Evolutionary conservation across 2,797 vertebrate species (phyloP).

Genomic region (Sebastes alutus): DNA sequence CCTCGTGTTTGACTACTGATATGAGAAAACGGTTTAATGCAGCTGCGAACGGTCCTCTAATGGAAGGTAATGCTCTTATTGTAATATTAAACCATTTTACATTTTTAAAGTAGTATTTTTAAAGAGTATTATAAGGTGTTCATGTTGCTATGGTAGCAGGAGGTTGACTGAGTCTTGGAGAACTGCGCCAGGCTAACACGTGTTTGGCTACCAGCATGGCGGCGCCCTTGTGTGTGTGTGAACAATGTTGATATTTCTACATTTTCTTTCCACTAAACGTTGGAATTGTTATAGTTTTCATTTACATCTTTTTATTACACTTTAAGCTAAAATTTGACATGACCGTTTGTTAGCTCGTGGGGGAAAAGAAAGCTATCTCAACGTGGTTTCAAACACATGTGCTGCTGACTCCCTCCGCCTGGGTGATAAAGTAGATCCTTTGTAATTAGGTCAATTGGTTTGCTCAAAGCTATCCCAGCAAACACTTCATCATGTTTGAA

Average conservation of each 20-base stretch:
- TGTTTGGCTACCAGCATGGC: constrained; percentile 70
- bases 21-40: background rate
- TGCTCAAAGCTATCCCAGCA: no score
- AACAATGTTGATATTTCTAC: background rate
- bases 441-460: background rate
- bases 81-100: accelerated
- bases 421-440: background rate
- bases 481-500: background rate
- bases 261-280: accelerated
- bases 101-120: no score
- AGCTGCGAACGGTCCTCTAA: no score
- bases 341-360: accelerated
- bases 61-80: accelerated
- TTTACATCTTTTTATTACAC: accelerated
- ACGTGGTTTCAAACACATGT: constrained; percentile 38
- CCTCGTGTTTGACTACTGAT: background rate
- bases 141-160: accelerated
- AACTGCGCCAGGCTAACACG: constrained; percentile 42
- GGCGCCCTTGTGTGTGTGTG: constrained; percentile 20
- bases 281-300: accelerated
- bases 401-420: background rate
- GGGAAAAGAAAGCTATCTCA: accelerated
- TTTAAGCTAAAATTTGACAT: accelerated
- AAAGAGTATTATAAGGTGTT: no score
- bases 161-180: background rate